Base-by-base conservation (phyloP, 2,888 invertebrate genomes). In the Deroplatys truncata region DNA sequence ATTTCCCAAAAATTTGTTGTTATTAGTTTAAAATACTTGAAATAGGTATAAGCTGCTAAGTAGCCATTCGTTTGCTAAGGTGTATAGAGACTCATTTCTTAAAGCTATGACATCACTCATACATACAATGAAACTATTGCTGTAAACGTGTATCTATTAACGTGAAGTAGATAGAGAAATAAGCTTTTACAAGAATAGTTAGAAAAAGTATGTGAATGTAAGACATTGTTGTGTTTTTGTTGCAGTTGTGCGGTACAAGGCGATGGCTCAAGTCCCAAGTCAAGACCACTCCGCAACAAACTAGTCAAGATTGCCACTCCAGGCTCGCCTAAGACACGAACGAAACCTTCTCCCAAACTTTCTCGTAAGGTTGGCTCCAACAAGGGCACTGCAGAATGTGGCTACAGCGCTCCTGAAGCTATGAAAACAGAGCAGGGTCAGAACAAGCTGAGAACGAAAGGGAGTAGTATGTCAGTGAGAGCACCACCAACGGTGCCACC, bases 291-390 rank as follows among this genome's bases (percentile, higher is more conserved):
- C 28, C 88, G 90, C 72, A 90, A 91, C 86, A 90, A 89, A 88
- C 85, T 91, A 56, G 89, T 88, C 56, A 90, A 90, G 89, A 85
- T 25, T 82, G 29, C 29, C 25, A 29, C 35, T 29, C 82, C 31
- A 85, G 72, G 82, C 91, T 92, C 28, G 90, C 92, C n/a, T 92
- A 93, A 85, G 93, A 93, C 85, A 91, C 92, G 25, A 93, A 93
- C 82, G 5, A 28, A 16, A 89, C 84, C 31, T 56, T 84, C 56
- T 31, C 84, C 82, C 72, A 85, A 72, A 87, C 29, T n/a, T 31
- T 31, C 72, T n/a, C 82, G 25, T 29, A 72, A n/a, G 82, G 31
- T n/a, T 31, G 72, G 35, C 31, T 15, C 35, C 28, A 56, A 28
- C 87, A 82, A 87, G 87, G 82, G 31, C 29, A 72, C 31, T 56